Conservation (phyloP, 1,140 invertebrate species). For the Nymphalis io region DNA sequence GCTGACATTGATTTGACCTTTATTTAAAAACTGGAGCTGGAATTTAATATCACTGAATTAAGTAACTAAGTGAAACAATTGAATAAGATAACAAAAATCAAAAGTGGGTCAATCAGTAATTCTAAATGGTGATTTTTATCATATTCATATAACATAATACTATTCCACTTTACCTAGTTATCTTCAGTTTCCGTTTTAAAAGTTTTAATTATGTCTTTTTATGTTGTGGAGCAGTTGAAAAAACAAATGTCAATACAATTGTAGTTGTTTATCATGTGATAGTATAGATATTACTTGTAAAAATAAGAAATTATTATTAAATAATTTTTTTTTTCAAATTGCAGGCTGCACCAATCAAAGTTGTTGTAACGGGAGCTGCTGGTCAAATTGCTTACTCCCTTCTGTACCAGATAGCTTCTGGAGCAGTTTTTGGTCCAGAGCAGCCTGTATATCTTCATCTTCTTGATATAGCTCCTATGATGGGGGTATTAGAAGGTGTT, state of each 20-base stretch:
- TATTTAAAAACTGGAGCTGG: constrained; percentile 27
- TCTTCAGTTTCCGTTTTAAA: background rate
- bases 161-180: background rate
- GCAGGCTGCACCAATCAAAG: constrained; percentile 91
- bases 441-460: constrained; percentile 95
- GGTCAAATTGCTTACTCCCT: constrained; percentile 99
- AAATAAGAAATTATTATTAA: background rate
- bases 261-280: constrained; percentile 12
- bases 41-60: constrained; percentile 14
- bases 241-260: constrained; percentile 18
- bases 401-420: constrained; percentile 95
- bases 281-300: background rate
- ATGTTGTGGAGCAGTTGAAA: constrained; percentile 34
- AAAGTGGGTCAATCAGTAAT: constrained; percentile 33
- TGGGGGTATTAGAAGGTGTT: constrained; percentile 96
- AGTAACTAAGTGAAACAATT: constrained; percentile 5
- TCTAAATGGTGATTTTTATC: constrained; percentile 13
- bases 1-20: constrained; percentile 70
- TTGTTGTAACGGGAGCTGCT: constrained; percentile 98
- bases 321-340: constrained; percentile 52
- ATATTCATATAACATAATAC: background rate
- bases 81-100: constrained; percentile 18
- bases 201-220: constrained; percentile 25
- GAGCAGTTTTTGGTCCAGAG: constrained; percentile 96
- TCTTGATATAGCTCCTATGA: constrained; percentile 97